A percentile compares a stretch with the other conserved stretches of the same genome.
These are phyloP conservation scores for Dendrolimus pini DNA, from an alignment of 2,888 invertebrate genomes.

Conservation along the genomic window DNA sequence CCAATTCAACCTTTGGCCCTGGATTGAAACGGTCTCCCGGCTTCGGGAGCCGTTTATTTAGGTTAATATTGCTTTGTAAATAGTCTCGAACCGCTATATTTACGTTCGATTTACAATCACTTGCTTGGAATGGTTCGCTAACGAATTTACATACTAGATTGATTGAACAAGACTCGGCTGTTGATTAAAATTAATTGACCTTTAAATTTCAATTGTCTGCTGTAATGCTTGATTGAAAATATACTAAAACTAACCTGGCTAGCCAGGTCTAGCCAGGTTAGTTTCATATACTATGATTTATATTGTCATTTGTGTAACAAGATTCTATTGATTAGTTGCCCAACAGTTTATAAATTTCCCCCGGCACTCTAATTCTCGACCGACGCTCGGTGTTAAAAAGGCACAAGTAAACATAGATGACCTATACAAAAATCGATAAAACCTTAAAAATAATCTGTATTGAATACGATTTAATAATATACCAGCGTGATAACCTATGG, in stretches of 20 bases:
- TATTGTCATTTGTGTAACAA: not conserved
- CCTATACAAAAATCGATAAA: conserved; percentile 14
- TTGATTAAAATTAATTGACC: not conserved
- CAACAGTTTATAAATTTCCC: not conserved
- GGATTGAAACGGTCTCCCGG: conserved; percentile 1
- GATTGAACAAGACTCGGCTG: not conserved
- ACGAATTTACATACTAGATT: not conserved
- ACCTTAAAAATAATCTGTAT: conserved; percentile 21
- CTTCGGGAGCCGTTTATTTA: conserved; percentile 4
- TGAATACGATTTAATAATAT: conserved; percentile 25
- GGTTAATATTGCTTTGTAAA: conserved; percentile 5
- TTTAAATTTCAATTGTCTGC: not conserved
- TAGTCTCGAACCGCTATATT: conserved; percentile 2
- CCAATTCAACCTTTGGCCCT: conserved; percentile 1
- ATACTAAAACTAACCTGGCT: not conserved
- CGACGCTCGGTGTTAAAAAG: not conserved
- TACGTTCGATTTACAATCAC: not conserved
- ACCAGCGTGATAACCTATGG: conserved; percentile 41
- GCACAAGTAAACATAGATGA: conserved; percentile 15
- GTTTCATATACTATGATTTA: not conserved
- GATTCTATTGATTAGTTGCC: not conserved
- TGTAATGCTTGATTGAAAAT: not conserved
- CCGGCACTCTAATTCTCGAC: not conserved
- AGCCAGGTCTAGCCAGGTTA: no score
- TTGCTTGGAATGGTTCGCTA: not conserved